These are phyloP conservation scores for Pachymerium ferrugineum DNA, from an alignment of 2,888 invertebrate genomes.

Conservation along the genomic window DNA sequence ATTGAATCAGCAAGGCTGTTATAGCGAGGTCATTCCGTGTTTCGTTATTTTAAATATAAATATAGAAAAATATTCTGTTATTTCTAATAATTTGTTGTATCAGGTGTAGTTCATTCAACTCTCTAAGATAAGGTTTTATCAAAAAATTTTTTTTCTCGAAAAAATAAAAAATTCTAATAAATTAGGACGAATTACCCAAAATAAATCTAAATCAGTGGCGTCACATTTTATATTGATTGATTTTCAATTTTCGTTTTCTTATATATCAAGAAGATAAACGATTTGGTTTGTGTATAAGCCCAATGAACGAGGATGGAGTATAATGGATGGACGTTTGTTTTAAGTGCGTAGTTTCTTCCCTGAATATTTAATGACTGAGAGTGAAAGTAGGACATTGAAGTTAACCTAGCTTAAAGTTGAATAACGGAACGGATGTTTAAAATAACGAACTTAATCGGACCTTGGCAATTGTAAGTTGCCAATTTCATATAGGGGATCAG, in stretches of 20 bases:
- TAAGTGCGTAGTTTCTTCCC: not conserved
- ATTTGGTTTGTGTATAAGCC: not conserved
- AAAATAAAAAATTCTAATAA: not conserved
- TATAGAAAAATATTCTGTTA: no score
- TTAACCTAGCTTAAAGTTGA: not conserved
- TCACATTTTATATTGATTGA: no score
- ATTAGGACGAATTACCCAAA: not conserved
- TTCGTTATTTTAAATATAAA: no score
- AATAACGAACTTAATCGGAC: not conserved
- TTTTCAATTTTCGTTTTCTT: no score
- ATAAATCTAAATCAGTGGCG: not conserved
- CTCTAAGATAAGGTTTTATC: not conserved
- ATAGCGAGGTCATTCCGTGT: no score
- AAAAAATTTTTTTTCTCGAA: not conserved
- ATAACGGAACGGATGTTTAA: not conserved
- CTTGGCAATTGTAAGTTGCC: not conserved
- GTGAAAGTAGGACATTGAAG: slow-evolving; percentile 18
- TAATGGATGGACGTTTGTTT: not conserved
- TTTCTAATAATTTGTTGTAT: not conserved
- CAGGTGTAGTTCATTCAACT: slow-evolving; percentile 10
- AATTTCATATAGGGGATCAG: not conserved
- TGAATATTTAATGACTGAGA: not conserved
- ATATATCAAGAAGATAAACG: no score
- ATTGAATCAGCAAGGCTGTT: no score
- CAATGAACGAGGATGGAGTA: no score